Conservation (phyloP, 2,888 invertebrate species). For the Scaptomyza caliginosa region DNA sequence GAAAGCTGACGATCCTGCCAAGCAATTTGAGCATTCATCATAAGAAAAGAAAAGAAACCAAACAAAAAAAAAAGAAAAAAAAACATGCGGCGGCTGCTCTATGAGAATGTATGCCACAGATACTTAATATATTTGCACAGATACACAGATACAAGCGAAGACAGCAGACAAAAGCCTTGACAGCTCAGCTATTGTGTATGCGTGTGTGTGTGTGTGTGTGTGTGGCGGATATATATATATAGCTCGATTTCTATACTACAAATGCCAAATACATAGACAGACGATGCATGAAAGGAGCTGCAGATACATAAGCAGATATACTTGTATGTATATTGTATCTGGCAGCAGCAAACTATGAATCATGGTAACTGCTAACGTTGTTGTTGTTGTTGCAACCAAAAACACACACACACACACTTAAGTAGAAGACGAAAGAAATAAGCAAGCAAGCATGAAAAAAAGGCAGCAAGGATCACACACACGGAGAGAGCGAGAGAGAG, state of each 20-base stretch:
- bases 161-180: slow-evolving; percentile 33
- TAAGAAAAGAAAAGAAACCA: neutral
- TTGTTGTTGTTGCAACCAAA: slow-evolving; percentile 8
- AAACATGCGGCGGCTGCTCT: slow-evolving; percentile 32
- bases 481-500: slow-evolving; percentile 6
- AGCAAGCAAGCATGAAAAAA: slow-evolving; percentile 23
- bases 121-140: slow-evolving; percentile 44
- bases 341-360: slow-evolving; percentile 58
- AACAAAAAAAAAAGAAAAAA: neutral
- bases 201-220: slow-evolving; percentile 5
- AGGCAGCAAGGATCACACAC: slow-evolving; percentile 58
- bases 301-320: slow-evolving; percentile 21
- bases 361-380: slow-evolving; percentile 60
- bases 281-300: slow-evolving; percentile 24
- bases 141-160: slow-evolving; percentile 7
- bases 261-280: no score
- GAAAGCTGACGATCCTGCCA: slow-evolving; percentile 38
- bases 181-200: slow-evolving; percentile 30
- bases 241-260: slow-evolving; percentile 5
- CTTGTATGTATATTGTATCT: neutral
- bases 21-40: slow-evolving; percentile 50
- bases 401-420: slow-evolving; percentile 1
- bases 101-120: slow-evolving; percentile 62
- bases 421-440: slow-evolving; percentile 22
- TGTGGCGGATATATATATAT: neutral